Percentiles rank a stretch among this genome's conserved stretches.
Evolutionary conservation across 2,888 invertebrate species (phyloP).

Genomic region (Sinopyrophorus schimmeli): DNA sequence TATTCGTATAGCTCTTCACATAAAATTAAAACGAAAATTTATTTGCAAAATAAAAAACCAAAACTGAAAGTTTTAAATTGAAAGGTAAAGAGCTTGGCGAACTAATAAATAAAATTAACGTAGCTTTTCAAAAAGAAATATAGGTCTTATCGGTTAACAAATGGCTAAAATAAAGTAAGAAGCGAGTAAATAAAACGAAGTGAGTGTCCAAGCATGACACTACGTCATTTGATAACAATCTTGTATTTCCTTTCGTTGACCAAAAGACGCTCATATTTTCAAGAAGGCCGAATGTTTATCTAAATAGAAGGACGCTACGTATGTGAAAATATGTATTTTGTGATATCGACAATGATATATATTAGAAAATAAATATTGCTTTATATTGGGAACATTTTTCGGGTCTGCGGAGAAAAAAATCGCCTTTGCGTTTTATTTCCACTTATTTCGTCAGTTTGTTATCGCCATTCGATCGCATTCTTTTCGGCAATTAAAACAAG

Average conservation of each 20-base stretch:
- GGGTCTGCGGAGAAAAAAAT: constrained; percentile 8
- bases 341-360: constrained; percentile 45
- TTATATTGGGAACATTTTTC: constrained; percentile 20
- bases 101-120: too few relatives aligned
- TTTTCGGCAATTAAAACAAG: too few relatives aligned
- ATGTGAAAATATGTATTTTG: constrained; percentile 47
- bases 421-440: too few relatives aligned
- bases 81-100: too few relatives aligned
- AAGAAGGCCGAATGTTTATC: constrained; percentile 50
- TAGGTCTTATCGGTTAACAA: constrained; percentile 30
- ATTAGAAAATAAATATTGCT: constrained; percentile 30
- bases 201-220: constrained; percentile 49
- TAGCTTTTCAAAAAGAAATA: too few relatives aligned
- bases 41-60: too few relatives aligned
- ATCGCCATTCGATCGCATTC: too few relatives aligned
- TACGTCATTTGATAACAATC: constrained; percentile 53
- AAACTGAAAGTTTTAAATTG: too few relatives aligned
- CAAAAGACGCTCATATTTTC: constrained; percentile 53
- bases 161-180: constrained; percentile 43
- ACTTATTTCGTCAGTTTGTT: too few relatives aligned
- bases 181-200: constrained; percentile 49
- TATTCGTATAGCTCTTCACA: too few relatives aligned
- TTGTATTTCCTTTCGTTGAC: constrained; percentile 55
- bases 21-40: too few relatives aligned
- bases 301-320: constrained; percentile 43